Evolutionary conservation across 2,888 invertebrate species (phyloP).

Genomic region (Rambutsinella grinnellia): DNA sequence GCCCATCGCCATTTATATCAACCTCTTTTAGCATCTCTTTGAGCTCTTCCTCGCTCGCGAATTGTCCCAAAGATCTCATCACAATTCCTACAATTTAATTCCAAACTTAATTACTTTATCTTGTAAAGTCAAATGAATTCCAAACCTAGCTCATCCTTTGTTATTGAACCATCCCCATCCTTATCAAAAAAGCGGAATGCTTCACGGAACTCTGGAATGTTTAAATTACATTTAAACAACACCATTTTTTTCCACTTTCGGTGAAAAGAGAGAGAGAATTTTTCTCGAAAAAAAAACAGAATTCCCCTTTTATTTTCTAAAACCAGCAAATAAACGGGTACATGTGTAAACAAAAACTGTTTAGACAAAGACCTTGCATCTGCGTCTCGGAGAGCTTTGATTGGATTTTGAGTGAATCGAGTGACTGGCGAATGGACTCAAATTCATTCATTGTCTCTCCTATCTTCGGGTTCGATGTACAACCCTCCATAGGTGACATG

Average conservation of each 20-base stretch:
- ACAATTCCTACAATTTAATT: too few species aligned
- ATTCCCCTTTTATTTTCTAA: not conserved
- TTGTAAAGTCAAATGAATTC: not conserved
- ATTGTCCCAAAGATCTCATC: constrained; percentile 68
- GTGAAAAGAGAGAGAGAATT: not conserved
- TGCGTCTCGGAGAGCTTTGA: constrained; percentile 64
- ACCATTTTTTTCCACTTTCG: not conserved
- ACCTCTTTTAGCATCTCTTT: constrained; percentile 67
- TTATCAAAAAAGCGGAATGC: constrained; percentile 68
- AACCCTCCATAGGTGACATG: constrained; percentile 21
- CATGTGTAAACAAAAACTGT: not conserved
- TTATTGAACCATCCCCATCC: constrained; percentile 68
- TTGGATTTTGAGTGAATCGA: constrained; percentile 63
- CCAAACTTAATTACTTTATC: too few species aligned
- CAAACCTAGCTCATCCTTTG: constrained; percentile 66
- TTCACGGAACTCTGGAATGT: constrained; percentile 63
- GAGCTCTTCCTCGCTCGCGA: constrained; percentile 68
- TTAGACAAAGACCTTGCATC: constrained; percentile 65
- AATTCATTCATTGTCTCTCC: constrained; percentile 47
- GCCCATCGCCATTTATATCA: constrained; percentile 67
- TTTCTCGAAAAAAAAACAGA: too few species aligned
- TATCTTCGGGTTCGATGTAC: constrained; percentile 40
- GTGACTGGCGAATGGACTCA: constrained; percentile 51
- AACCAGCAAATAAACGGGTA: not conserved
- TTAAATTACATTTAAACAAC: constrained; percentile 10